Evolutionary conservation across 2,888 invertebrate genomes (phyloP), one percentile per base, ranked within the genome.

Genomic region (Toxonevra muliebris): DNA sequence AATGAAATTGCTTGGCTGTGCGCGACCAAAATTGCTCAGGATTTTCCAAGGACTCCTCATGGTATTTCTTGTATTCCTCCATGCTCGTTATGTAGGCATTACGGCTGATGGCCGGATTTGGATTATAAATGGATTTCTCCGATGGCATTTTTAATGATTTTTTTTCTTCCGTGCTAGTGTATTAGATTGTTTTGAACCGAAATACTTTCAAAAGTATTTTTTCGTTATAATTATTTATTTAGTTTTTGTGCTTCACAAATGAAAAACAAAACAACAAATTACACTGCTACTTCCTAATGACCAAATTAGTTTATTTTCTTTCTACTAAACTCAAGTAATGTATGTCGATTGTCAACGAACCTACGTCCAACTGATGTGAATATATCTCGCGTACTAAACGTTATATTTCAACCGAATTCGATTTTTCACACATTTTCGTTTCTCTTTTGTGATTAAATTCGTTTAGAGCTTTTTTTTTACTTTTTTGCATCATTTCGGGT

Each of bases 11-110:
- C 76, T 93, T 91, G n/a, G 95, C 93, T 74, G 98, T 92, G 76
- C 94, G 91, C 40, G 91, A 90, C 99, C 98, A 99, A 86, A 99
- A 99, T 67, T 89, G 89, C 75, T 92, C 92, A 0, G 98, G 97
- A 79, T 95, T 90, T 63, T 95, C 92, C 71, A 98, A 87, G 1
- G 97, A 97, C 80, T 90, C 89, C 78, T 92, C 89, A 85, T 98
- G 92, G 90, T 96, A 90, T 77, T 91, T 89, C 76, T 88, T 88
- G 84, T 98, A 98, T 78, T 94, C 90, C 30, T 90, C 89, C 85
- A 93, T 88, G 68, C 89, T 89, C 61, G 88, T 88, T 77, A 94
- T 88, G 85, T 92, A 87, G 41, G 91, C 88, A 77, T 88, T 87
- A 72, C 86, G 87, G 65, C 87, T 86, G 17, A 90, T 80, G 58